phyloP scores from a whole-genome alignment of 2,888 invertebrate genomes.

The Synanthedon andrenaeformis region DNA sequence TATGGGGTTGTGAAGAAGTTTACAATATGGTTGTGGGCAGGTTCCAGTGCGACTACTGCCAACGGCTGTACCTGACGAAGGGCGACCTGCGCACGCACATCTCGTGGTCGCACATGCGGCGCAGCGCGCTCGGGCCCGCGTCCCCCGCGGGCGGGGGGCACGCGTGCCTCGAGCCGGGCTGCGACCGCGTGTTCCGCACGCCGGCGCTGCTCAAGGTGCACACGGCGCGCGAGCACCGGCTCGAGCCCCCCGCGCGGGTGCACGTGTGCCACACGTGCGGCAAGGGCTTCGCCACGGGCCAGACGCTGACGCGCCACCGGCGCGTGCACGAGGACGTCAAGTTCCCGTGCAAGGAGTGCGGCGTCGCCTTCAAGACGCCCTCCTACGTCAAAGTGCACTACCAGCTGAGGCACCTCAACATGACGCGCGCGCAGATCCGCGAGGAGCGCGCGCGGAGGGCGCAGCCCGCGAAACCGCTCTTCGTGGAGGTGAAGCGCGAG shows the following conservation, averaged over 20 bases:
- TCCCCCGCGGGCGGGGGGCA: slow-evolving; percentile 8
- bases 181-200: slow-evolving; percentile 32
- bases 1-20: no score
- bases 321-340: slow-evolving; percentile 23
- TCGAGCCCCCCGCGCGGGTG: slow-evolving; percentile 11
- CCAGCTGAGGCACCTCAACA: slow-evolving; percentile 30
- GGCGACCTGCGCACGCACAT: slow-evolving; percentile 37
- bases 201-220: slow-evolving; percentile 23
- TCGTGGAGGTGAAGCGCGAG: slow-evolving; percentile 8
- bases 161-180: slow-evolving; percentile 21
- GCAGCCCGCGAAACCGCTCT: slow-evolving; percentile 1
- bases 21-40: slow-evolving; percentile 13
- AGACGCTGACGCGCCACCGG: slow-evolving; percentile 23
- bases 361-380: slow-evolving; percentile 29
- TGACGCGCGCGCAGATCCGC: slow-evolving; percentile 19
- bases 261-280: slow-evolving; percentile 23
- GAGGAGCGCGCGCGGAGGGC: slow-evolving; percentile 14
- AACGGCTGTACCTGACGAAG: slow-evolving; percentile 29
- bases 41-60: slow-evolving; percentile 35
- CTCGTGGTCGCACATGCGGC: slow-evolving; percentile 27
- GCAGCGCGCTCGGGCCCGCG: slow-evolving; percentile 10
- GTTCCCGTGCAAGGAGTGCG: slow-evolving; percentile 33
- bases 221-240: slow-evolving; percentile 14
- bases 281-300: slow-evolving; percentile 19
- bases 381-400: slow-evolving; percentile 34